These are phyloP conservation scores for Astyanax mexicanus DNA, from an alignment of 2,797 vertebrate species.

Conservation along the genomic window DNA sequence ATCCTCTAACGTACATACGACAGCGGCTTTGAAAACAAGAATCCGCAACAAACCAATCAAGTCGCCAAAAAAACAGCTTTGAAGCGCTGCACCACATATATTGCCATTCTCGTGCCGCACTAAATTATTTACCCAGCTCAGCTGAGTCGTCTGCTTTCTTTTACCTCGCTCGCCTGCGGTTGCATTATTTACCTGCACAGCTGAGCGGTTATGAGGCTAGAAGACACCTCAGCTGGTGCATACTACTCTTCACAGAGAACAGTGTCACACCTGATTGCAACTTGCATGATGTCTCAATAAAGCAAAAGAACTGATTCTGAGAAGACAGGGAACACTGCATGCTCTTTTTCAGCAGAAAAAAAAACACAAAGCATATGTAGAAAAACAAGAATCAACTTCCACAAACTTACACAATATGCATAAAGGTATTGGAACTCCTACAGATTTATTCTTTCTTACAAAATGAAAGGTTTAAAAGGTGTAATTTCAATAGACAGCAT, in stretches of 20 bases:
- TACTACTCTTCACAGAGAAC: neutral
- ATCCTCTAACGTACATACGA: conserved; percentile 44
- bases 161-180: conserved; percentile 10
- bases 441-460: too few relatives aligned
- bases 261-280: conserved; percentile 5
- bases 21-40: conserved; percentile 46
- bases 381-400: too few relatives aligned
- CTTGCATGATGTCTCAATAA: conserved; percentile 11
- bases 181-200: conserved; percentile 28
- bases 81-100: conserved; percentile 46
- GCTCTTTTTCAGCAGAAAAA: too few relatives aligned
- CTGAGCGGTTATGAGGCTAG: conserved; percentile 13
- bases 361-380: too few relatives aligned
- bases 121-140: conserved; percentile 57
- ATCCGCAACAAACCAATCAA: conserved; percentile 38
- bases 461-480: too few relatives aligned
- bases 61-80: conserved; percentile 55
- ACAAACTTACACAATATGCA: too few relatives aligned
- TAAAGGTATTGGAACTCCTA: too few relatives aligned
- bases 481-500: too few relatives aligned
- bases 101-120: conserved; percentile 23
- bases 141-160: conserved; percentile 16
- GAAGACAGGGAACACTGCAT: too few relatives aligned
- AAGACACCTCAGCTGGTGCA: neutral
- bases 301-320: neutral